These are phyloP conservation scores for Achroia grisella DNA, from an alignment of 1,140 invertebrate species.

Conservation along the genomic window DNA sequence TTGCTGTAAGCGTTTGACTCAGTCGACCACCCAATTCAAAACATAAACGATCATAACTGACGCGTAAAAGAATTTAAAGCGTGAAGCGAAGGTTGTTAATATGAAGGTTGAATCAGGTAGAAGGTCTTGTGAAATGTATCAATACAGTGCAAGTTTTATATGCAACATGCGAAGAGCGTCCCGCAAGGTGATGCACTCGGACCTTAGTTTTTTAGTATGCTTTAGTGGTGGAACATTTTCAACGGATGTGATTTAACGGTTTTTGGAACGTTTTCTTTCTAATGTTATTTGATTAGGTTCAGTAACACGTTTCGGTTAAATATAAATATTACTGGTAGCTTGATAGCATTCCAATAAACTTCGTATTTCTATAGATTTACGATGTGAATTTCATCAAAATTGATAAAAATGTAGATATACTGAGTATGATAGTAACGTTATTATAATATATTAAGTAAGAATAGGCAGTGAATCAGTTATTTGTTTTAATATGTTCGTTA, in stretches of 20 bases:
- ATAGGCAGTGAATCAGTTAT: no score
- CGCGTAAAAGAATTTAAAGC: slow-evolving; percentile 32
- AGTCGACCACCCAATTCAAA: slow-evolving; percentile 39
- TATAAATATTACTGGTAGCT: no score
- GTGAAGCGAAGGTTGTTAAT: slow-evolving; percentile 7
- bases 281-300: no score
- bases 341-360: no score
- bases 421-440: no score
- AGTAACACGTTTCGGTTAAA: no score
- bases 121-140: slow-evolving; percentile 66
- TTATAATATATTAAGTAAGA: no score
- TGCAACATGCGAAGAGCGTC: slow-evolving; percentile 58
- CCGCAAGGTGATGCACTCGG: slow-evolving; percentile 46
- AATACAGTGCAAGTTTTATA: slow-evolving; percentile 63
- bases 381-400: no score
- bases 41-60: slow-evolving; percentile 24
- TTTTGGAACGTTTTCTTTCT: slow-evolving; percentile 1
- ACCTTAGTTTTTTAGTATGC: slow-evolving; percentile 42
- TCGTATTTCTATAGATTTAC: no score
- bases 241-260: slow-evolving; percentile 16
- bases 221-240: slow-evolving; percentile 8
- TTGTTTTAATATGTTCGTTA: neutral
- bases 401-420: no score
- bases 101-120: slow-evolving; percentile 54
- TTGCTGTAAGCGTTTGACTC: slow-evolving; percentile 25